Percentiles rank a stretch among this genome's conserved stretches.
These are phyloP conservation scores for Ceyx melanurus DNA, from an alignment of 2,113 vertebrate species.

Conservation along the genomic window DNA sequence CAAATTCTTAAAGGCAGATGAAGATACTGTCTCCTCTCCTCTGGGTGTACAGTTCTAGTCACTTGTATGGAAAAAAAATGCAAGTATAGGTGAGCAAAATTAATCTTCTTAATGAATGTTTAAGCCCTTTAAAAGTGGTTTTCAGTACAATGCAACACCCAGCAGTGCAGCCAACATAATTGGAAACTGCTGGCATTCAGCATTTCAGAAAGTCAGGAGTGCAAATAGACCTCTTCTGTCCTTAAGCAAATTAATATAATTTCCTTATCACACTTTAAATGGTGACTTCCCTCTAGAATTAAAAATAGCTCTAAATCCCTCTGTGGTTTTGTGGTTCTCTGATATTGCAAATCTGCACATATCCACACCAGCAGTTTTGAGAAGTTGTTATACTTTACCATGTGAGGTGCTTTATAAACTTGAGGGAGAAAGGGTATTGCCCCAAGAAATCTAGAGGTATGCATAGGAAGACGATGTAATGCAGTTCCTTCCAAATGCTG, in stretches of 20 bases:
- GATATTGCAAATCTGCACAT: conserved; percentile 10
- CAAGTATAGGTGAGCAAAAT: neutral
- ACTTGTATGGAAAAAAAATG: neutral
- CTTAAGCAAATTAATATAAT: conserved; percentile 29
- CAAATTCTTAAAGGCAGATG: neutral
- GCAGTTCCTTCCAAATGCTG: neutral
- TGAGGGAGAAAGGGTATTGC: neutral
- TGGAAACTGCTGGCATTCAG: neutral
- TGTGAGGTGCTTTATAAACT: neutral
- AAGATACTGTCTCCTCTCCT: neutral
- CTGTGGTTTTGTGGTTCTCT: conserved; percentile 50
- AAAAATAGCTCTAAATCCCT: conserved; percentile 41
- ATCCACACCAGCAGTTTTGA: conserved; percentile 30
- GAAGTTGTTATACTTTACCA: neutral
- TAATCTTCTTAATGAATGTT: neutral
- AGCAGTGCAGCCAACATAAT: neutral
- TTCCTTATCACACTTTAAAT: conserved; percentile 43
- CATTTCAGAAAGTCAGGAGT: conserved; percentile 14
- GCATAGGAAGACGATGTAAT: neutral
- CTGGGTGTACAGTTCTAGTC: neutral
- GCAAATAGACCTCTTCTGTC: conserved; percentile 2
- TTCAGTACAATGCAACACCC: neutral
- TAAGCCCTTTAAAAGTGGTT: conserved; percentile 1
- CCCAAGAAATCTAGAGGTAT: neutral
- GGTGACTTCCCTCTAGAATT: conserved; percentile 38